Evolutionary conservation across 2,888 invertebrate species (phyloP), one percentile per base, ranked within the genome.

Genomic region (Dusona sp.): DNA sequence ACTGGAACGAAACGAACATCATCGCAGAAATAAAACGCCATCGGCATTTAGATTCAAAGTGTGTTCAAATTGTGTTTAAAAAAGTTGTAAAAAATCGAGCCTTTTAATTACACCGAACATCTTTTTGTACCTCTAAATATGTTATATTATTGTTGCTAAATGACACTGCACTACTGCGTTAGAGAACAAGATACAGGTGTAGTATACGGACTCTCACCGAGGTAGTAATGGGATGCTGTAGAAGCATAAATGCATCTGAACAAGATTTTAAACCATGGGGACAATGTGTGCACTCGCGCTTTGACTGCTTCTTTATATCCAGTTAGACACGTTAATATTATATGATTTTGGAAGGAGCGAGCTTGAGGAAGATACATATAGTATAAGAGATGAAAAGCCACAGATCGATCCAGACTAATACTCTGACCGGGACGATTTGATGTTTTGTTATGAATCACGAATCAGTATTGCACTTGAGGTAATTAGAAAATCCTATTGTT

Each of bases 261-360:
- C 67, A 4, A 68, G 67, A 68, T 68, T 42, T 68, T n/a, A 13
- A 3, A 22, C 22, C 11, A 19, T 36, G 65, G 42, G 67, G 22
- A 68, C n/a, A 38, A 68, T 42, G 67, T 42, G 42, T 38, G n/a
- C 9, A 22, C 67, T 38, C 22, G 38, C 42, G 16, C 22, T 42
- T 68, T 22, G 67, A 22, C 67, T 11, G 13, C 38, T 38, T n/a
- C 3, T 36, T 68, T 13, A 68, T 68, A 68, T 68, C 67, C 67
- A 38, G 42, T 42, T 68, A 22, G 67, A 22, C 67, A 38, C 38
- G 36, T 68, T 68, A 68, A 68, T 68, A 42, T 38, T 42, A 67
- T 42, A 48, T 48, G n/a, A 67, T n/a, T 38, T 38, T 67, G n/a
- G 38, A 48, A 48, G n/a, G 19, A 7, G 4, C 48, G n/a, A 19